phyloP scores from a whole-genome alignment of 2,888 invertebrate species.

The Campoplex capitator region DNA sequence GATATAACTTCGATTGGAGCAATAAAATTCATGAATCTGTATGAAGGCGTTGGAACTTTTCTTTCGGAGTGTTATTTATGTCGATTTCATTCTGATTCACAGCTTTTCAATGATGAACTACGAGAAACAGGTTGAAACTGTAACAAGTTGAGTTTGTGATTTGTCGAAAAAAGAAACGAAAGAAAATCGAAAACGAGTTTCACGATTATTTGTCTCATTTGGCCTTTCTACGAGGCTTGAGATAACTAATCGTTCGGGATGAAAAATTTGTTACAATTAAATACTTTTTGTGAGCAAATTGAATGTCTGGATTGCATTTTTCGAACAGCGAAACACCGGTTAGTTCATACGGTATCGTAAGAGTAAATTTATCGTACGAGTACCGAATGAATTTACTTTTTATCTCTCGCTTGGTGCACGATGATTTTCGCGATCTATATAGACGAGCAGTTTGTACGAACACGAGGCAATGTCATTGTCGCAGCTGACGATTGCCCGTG shows the following conservation, averaged over 20 bases:
- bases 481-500: slow-evolving; percentile 79
- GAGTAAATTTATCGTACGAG: slow-evolving; percentile 2
- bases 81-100: background rate
- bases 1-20: background rate
- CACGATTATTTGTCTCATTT: background rate
- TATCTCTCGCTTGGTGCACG: slow-evolving; percentile 27
- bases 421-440: slow-evolving; percentile 40
- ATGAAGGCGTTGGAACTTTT: background rate
- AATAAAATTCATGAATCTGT: background rate
- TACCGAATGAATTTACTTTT: slow-evolving; percentile 32
- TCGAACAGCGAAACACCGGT: too few species aligned
- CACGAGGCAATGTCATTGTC: slow-evolving; percentile 82
- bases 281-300: background rate
- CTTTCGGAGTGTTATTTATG: background rate
- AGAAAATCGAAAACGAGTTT: background rate
- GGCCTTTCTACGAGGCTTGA: background rate
- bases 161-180: background rate
- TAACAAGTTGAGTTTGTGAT: background rate
- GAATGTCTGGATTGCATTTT: too few species aligned
- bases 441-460: slow-evolving; percentile 28
- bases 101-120: background rate
- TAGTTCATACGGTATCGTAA: background rate
- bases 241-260: background rate
- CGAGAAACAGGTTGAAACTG: background rate
- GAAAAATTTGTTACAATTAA: background rate